These are phyloP conservation scores for Parapsyche elsis DNA, from an alignment of 1,140 invertebrate genomes.

Conservation along the genomic window DNA sequence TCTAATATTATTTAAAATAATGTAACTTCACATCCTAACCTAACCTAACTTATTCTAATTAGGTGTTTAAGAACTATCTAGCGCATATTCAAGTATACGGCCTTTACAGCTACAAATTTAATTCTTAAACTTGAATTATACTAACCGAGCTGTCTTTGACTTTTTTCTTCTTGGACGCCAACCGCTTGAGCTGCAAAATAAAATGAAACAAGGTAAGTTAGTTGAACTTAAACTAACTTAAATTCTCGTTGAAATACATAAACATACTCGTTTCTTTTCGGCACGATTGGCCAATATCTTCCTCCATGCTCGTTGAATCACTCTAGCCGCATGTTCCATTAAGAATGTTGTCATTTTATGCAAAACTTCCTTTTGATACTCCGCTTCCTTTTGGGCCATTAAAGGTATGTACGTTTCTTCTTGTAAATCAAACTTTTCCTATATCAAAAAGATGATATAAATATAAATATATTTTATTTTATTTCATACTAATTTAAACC, in stretches of 20 bases:
- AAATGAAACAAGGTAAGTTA: no score
- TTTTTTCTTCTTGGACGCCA: slow-evolving; percentile 35
- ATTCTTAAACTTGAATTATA: slow-evolving; percentile 6
- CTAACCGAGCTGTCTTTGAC: slow-evolving; percentile 27
- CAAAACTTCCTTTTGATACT: slow-evolving; percentile 65
- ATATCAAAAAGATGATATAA: not conserved
- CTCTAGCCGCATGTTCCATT: slow-evolving; percentile 62
- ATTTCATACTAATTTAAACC: not conserved
- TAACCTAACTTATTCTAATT: no score
- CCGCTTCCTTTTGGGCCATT: slow-evolving; percentile 65
- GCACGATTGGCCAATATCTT: slow-evolving; percentile 61
- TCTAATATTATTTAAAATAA: no score
- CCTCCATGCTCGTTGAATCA: slow-evolving; percentile 64
- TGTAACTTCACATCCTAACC: no score
- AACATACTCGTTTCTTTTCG: slow-evolving; percentile 63
- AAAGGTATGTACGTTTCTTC: slow-evolving; percentile 63
- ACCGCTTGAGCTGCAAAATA: slow-evolving; percentile 15
- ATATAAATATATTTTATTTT: slow-evolving; percentile 9
- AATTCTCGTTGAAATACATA: no score
- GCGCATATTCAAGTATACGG: no score
- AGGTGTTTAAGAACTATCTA: no score
- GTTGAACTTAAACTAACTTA: no score
- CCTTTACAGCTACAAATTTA: no score
- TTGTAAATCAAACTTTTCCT: slow-evolving; percentile 63
- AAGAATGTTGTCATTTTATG: slow-evolving; percentile 64